phyloP scores from a whole-genome alignment of 2,888 invertebrate species.

The Agapostemon virescens region DNA sequence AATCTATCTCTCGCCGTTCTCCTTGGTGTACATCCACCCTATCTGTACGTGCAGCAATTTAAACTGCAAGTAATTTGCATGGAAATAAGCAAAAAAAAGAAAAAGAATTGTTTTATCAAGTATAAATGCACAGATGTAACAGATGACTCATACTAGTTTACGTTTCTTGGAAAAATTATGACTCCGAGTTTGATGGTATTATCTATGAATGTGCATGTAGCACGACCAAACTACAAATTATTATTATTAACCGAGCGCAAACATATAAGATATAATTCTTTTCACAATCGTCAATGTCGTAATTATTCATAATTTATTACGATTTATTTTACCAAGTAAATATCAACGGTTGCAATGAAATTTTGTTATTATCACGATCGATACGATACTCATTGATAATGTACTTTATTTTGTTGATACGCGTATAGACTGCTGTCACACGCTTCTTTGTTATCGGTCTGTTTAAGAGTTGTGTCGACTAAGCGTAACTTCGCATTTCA shows the following conservation, averaged over 20 bases:
- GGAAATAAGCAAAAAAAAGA: neutral
- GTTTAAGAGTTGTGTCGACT: slow-evolving; percentile 8
- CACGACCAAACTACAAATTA: neutral
- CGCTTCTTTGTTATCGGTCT: slow-evolving; percentile 36
- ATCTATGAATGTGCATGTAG: neutral
- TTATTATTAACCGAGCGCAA: neutral
- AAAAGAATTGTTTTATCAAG: neutral
- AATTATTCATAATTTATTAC: neutral
- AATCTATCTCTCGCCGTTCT: neutral
- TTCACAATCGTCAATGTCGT: neutral
- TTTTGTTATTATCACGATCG: neutral
- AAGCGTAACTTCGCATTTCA: neutral
- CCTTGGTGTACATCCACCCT: neutral
- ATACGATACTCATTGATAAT: neutral
- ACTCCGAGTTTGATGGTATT: neutral
- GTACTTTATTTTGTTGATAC: slow-evolving; percentile 11
- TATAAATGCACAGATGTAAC: neutral
- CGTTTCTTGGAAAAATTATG: slow-evolving; percentile 7
- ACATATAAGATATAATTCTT: neutral
- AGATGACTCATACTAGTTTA: neutral
- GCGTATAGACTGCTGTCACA: neutral
- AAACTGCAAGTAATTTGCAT: neutral
- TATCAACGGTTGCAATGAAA: neutral
- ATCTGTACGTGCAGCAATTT: neutral
- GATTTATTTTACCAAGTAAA: neutral